Conservation (phyloP, 2,797 vertebrate species). For the Enoplosus armatus region DNA sequence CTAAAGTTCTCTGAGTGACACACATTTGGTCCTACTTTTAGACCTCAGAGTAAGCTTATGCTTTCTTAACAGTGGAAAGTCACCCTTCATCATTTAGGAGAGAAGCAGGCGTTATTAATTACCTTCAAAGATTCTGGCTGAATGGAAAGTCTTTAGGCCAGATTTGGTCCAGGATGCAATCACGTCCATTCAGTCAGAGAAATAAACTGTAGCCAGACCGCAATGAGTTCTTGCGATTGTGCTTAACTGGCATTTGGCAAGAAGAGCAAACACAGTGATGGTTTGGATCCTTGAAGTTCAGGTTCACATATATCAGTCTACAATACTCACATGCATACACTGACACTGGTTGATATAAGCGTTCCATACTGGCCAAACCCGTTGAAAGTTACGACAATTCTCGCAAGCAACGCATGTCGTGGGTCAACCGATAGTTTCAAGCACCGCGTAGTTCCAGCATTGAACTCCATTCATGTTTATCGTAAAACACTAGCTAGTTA, state of each 20-base stretch:
- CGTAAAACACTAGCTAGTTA: not conserved
- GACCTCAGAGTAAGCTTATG: not conserved
- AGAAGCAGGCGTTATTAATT: not conserved
- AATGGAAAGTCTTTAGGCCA: not conserved
- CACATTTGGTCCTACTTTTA: slow-evolving; percentile 15
- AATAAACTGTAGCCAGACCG: not conserved
- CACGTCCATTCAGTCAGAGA: not conserved
- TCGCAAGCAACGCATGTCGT: too few relatives aligned
- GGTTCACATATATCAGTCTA: too few relatives aligned
- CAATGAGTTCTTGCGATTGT: not conserved
- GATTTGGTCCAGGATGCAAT: not conserved
- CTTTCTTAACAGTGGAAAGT: not conserved
- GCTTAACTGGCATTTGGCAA: not conserved
- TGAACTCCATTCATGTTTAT: too few relatives aligned
- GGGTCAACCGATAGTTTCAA: too few relatives aligned
- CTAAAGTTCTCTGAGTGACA: slow-evolving; percentile 7
- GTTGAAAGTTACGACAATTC: too few relatives aligned
- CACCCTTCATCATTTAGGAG: not conserved
- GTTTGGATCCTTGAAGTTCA: not conserved
- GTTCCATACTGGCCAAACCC: not conserved
- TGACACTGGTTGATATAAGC: not conserved
- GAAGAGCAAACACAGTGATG: not conserved
- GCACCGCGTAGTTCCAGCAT: too few relatives aligned
- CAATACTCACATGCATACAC: not conserved
- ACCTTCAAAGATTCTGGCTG: not conserved